phyloP scores from a whole-genome alignment of 2,113 vertebrate genomes.

The Xiphophorus couchianus region DNA sequence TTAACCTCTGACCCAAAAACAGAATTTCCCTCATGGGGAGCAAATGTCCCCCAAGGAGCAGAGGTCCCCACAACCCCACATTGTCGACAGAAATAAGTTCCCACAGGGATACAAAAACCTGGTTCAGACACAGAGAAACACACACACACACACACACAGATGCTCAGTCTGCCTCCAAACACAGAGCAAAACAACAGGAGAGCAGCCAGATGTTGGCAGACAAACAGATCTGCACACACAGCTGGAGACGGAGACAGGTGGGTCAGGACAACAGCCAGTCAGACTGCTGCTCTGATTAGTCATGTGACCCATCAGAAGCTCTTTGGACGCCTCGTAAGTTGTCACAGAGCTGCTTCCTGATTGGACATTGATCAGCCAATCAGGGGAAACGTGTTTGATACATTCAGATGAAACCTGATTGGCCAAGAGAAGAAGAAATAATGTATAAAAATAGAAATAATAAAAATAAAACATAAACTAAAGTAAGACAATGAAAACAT shows the following conservation, averaged over 20 bases:
- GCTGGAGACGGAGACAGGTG: slow-evolving; percentile 67
- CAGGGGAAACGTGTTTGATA: neutral
- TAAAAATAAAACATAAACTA: too few relatives aligned
- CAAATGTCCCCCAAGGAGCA: too few relatives aligned
- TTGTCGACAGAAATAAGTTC: too few relatives aligned
- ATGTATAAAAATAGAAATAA: too few relatives aligned
- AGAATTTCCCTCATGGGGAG: too few relatives aligned
- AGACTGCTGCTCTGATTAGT: slow-evolving; percentile 52
- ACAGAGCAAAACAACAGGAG: slow-evolving; percentile 69
- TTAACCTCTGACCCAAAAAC: too few relatives aligned
- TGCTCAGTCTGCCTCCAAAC: slow-evolving; percentile 40
- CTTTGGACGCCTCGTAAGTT: neutral
- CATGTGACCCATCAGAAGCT: slow-evolving; percentile 29
- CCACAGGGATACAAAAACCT: too few relatives aligned
- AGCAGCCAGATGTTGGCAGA: slow-evolving; percentile 77
- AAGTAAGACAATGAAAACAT: too few relatives aligned
- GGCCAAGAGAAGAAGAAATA: neutral
- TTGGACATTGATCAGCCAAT: slow-evolving; percentile 22
- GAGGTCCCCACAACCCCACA: too few relatives aligned
- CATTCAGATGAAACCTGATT: neutral
- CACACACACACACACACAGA: slow-evolving; percentile 42
- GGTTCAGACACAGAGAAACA: too few relatives aligned
- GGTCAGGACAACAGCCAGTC: slow-evolving; percentile 45
- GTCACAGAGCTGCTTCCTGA: slow-evolving; percentile 18
- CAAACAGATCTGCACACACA: slow-evolving; percentile 61